Percentiles rank a stretch among this genome's conserved stretches.
These are phyloP conservation scores for Choristoneura fumiferana DNA, from an alignment of 1,140 invertebrate species.

Conservation along the genomic window DNA sequence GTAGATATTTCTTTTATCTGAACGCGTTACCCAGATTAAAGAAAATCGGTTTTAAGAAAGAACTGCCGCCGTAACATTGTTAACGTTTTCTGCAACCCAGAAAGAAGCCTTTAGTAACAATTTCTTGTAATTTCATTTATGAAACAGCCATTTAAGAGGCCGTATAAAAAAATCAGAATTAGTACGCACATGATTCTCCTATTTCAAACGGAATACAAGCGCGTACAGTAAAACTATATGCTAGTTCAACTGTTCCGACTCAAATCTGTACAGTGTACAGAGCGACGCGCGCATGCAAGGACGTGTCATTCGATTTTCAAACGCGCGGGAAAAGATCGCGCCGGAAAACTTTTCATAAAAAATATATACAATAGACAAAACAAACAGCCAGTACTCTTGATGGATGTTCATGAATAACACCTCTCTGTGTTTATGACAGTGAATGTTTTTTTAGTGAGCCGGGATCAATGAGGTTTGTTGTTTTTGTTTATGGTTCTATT, in stretches of 20 bases:
- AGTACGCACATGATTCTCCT: neutral
- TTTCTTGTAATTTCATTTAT: too few species aligned
- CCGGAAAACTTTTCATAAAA: slow-evolving; percentile 1
- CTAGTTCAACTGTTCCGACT: neutral
- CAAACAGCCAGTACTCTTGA: neutral
- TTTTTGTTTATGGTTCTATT: neutral
- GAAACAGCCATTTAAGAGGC: too few species aligned
- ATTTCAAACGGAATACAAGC: neutral
- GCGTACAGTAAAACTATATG: slow-evolving; percentile 3
- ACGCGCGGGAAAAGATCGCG: slow-evolving; percentile 14
- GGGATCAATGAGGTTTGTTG: neutral
- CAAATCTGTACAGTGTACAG: neutral
- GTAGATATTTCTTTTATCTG: too few species aligned
- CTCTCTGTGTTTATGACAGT: neutral
- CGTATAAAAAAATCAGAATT: neutral
- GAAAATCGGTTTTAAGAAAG: too few species aligned
- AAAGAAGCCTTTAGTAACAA: too few species aligned
- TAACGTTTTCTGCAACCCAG: too few species aligned
- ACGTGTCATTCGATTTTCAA: neutral
- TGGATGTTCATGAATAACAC: slow-evolving; percentile 2
- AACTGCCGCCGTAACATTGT: too few species aligned
- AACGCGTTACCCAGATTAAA: too few species aligned
- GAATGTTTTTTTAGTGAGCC: slow-evolving; percentile 9
- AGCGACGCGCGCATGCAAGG: slow-evolving; percentile 4
- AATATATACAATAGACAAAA: slow-evolving; percentile 6